phyloP scores from a whole-genome alignment of 1,140 invertebrate genomes.

The Pachypsylla venusta region DNA sequence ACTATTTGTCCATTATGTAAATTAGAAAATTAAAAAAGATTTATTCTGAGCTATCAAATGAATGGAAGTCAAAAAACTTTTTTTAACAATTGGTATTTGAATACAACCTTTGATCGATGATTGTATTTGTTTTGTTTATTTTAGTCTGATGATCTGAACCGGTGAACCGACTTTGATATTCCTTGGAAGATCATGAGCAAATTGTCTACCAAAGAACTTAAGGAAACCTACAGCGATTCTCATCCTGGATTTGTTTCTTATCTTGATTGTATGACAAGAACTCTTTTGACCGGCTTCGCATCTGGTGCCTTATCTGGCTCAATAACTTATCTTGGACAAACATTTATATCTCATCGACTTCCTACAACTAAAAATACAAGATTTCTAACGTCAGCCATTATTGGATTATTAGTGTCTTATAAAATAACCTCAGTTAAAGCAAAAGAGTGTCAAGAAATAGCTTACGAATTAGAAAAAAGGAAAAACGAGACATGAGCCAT shows the following conservation, averaged over 20 bases:
- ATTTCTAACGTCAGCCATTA: conserved; percentile 30
- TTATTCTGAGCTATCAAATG: no score
- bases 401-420: conserved; percentile 28
- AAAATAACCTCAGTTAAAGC: conserved; percentile 31
- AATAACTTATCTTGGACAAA: conserved; percentile 32
- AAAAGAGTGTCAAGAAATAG: conserved; percentile 30
- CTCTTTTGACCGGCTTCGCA: conserved; percentile 34
- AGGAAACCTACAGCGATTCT: background rate
- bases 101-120: no score
- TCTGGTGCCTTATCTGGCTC: conserved; percentile 34
- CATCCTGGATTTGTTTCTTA: conserved; percentile 37
- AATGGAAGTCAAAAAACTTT: no score
- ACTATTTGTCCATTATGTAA: no score
- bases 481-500: no score
- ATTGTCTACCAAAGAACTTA: background rate
- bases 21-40: no score
- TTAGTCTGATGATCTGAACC: no score
- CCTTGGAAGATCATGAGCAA: no score
- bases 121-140: no score
- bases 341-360: conserved; percentile 29
- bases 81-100: no score
- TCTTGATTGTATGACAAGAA: conserved; percentile 37
- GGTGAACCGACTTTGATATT: no score
- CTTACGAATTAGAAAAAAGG: background rate
- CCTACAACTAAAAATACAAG: conserved; percentile 30